phyloP scores from a whole-genome alignment of 2,888 invertebrate species.

The Sceliomorpha sp. region DNA sequence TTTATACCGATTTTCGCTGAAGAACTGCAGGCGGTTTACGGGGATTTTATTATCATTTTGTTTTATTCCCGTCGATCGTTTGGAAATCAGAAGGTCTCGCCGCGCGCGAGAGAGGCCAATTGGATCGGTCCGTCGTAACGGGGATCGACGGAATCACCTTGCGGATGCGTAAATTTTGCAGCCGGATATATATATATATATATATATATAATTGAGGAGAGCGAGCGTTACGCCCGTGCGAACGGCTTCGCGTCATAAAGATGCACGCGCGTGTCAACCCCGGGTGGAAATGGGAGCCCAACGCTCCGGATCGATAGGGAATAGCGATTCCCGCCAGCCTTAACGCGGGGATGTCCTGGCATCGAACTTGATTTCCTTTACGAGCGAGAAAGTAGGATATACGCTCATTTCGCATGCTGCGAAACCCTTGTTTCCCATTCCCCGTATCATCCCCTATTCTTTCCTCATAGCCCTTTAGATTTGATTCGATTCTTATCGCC shows the following conservation, averaged over 20 bases:
- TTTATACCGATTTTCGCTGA: conserved; percentile 36
- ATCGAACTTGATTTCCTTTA: conserved; percentile 58
- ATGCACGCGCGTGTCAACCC: conserved; percentile 43
- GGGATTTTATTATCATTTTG: conserved; percentile 42
- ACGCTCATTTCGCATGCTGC: conserved; percentile 41
- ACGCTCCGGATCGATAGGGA: conserved; percentile 57
- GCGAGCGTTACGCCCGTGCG: conserved; percentile 17
- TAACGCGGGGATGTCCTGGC: conserved; percentile 14
- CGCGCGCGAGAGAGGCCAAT: conserved; percentile 29
- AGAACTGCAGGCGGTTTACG: conserved; percentile 34
- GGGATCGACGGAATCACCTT: conserved; percentile 23
- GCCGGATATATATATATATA: conserved; percentile 23
- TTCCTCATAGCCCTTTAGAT: conserved; percentile 24
- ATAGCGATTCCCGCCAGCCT: conserved; percentile 46
- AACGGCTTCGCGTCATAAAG: conserved; percentile 44
- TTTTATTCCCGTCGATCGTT: conserved; percentile 28
- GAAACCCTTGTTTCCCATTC: conserved; percentile 32
- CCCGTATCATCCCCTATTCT: conserved; percentile 17
- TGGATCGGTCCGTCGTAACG: conserved; percentile 20
- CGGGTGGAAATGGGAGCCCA: conserved; percentile 53
- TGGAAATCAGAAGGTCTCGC: conserved; percentile 21
- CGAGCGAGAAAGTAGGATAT: conserved; percentile 36
- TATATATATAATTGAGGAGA: no score
- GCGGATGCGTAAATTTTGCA: conserved; percentile 22
- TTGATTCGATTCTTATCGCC: conserved; percentile 35